Percentiles rank a stretch among this genome's conserved stretches.
Conservation (phyloP, 2,113 vertebrate species). For the Propithecus coquereli region DNA sequence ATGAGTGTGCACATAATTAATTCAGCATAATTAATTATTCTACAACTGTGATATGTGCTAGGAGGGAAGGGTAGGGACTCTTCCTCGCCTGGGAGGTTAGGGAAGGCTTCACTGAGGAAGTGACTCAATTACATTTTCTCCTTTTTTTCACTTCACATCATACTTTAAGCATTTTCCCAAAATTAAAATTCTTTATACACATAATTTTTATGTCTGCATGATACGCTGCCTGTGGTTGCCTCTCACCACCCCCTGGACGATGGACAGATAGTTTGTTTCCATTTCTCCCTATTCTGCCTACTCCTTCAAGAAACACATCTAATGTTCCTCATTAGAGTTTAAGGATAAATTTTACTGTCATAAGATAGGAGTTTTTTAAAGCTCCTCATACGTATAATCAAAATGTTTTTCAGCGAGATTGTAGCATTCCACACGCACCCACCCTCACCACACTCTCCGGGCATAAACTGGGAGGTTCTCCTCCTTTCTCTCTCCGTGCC, state of each 20-base stretch:
- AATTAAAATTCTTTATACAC: background rate
- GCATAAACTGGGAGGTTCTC: background rate
- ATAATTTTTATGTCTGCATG: background rate
- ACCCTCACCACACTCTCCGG: background rate
- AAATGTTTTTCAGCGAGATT: background rate
- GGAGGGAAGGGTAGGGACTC: background rate
- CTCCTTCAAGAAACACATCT: background rate
- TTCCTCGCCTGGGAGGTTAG: background rate
- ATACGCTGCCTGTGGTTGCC: background rate
- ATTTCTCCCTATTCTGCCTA: background rate
- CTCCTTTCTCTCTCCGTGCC: background rate
- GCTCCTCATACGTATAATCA: background rate
- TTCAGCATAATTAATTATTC: background rate
- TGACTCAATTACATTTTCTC: fast-evolving
- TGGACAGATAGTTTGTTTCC: background rate
- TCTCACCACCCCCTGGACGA: background rate
- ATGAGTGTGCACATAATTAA: background rate
- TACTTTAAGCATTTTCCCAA: background rate
- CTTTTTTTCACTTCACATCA: background rate
- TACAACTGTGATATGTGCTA: background rate
- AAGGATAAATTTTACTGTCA: background rate
- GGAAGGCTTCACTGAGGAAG: background rate
- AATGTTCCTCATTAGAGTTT: background rate
- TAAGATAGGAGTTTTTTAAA: background rate
- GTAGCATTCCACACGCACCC: background rate